Evolutionary conservation across 1,140 invertebrate species (phyloP), one percentile per base, ranked within the genome.

Genomic region (Drosophila paulistorum): DNA sequence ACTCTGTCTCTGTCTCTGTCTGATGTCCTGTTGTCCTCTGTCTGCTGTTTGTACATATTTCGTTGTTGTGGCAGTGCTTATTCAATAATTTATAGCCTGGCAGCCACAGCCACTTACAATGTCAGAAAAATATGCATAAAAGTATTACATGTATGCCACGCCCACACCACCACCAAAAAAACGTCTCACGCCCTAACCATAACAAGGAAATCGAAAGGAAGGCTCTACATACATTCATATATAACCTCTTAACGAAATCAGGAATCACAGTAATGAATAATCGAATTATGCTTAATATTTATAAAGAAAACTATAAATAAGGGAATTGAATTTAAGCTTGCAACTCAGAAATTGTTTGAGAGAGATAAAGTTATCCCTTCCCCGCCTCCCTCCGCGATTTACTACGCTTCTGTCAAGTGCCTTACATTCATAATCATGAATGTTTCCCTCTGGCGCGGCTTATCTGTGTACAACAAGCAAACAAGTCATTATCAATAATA

Each of bases 61-160:
- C 48, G 54, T 54, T 73, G 68, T 51, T 71, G 51, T 86, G 76
- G 79, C 76, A 79, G 83, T 86, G 84, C 83, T 87, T 83, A 87
- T 89, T 87, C 83, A 87, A 87, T 87, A 87, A 87, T 87, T 87
- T 87, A 87, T 87, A 84, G 84, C 57, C 83, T 89, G 84, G 79
- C 83, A 89, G 84, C 83, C 79, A 60, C 80, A 87, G 83, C 84
- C 83, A 87, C 83, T 87, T 87, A 87, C 83, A 89, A 87, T 87
- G 83, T 87, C 83, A 87, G 83, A 77, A 87, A 87, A 87, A 87
- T 87, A 87, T 83, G 83, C 84, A 87, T 89, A 87, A 87, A 87
- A 87, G 83, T 87, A 87, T 89, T 80, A 87, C 83, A 87, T 79
- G 80, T 79, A 81, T 75, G 81, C 83, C 70, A 39, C 76, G 71